Conservation (phyloP, 2,113 vertebrate genomes). For the Callipepla squamata region DNA sequence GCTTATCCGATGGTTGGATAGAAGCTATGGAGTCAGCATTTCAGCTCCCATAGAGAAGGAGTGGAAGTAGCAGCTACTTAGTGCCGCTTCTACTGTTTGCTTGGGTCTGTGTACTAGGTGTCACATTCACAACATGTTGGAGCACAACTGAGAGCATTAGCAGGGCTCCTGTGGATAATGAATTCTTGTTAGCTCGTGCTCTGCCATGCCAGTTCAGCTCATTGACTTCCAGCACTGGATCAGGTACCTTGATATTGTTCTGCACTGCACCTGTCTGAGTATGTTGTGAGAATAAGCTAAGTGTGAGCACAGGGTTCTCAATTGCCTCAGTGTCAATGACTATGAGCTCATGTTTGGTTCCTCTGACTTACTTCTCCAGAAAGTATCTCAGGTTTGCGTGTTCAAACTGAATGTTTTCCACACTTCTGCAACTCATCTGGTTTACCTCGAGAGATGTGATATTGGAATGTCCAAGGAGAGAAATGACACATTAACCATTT, state of each 20-base stretch:
- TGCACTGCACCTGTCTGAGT: not conserved
- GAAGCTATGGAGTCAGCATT: not conserved
- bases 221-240: not conserved
- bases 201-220: not conserved
- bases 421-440: not conserved
- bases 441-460: not conserved
- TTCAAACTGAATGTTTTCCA: not conserved
- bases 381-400: not conserved
- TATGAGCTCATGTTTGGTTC: not conserved
- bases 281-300: not conserved
- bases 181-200: not conserved
- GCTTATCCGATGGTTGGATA: not conserved
- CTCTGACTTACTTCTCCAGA: not conserved
- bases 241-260: rapidly evolving
- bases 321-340: not conserved
- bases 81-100: not conserved
- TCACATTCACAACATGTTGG: not conserved
- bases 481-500: not conserved
- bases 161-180: not conserved
- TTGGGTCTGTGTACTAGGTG: not conserved
- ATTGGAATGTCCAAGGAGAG: not conserved
- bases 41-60: not conserved
- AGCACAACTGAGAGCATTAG: not conserved
- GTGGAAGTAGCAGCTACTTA: not conserved
- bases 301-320: not conserved